Evolutionary conservation across 1,140 invertebrate species (phyloP).

Genomic region (Prorops nasuta): DNA sequence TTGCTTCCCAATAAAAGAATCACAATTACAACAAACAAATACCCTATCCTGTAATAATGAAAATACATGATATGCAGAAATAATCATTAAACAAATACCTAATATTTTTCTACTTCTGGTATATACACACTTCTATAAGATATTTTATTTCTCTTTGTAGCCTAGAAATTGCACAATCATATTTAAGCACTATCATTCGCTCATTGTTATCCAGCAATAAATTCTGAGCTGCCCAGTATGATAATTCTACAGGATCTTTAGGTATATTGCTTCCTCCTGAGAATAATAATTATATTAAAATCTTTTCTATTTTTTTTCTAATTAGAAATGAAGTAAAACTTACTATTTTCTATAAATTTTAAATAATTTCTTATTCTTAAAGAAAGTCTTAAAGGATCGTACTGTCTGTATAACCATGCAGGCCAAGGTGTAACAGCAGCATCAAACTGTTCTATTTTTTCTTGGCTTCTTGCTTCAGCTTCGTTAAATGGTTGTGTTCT

Average conservation of each 20-base stretch:
- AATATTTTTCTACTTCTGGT: slow-evolving; percentile 3
- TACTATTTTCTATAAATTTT: slow-evolving; percentile 41
- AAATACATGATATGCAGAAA: neutral
- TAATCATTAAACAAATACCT: neutral
- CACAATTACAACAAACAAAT: slow-evolving; percentile 68
- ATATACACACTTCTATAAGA: slow-evolving; percentile 59
- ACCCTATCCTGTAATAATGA: slow-evolving; percentile 49
- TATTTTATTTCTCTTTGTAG: slow-evolving; percentile 66
- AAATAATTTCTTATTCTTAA: slow-evolving; percentile 51
- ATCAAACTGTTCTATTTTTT: slow-evolving; percentile 50
- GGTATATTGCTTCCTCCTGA: slow-evolving; percentile 57
- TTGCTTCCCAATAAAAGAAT: slow-evolving; percentile 63
- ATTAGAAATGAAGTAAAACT: slow-evolving; percentile 9
- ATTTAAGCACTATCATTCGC: slow-evolving; percentile 61
- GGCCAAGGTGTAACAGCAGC: slow-evolving; percentile 60
- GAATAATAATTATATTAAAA: slow-evolving; percentile 12
- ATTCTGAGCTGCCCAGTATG: slow-evolving; percentile 78
- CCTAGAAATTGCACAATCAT: slow-evolving; percentile 67
- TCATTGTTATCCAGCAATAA: slow-evolving; percentile 65
- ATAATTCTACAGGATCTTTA: slow-evolving; percentile 66
- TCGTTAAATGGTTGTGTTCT: slow-evolving; percentile 35
- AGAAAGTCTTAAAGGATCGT: slow-evolving; percentile 62
- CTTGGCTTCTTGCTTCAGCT: slow-evolving; percentile 25
- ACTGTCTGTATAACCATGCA: slow-evolving; percentile 68
- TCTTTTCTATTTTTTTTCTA: neutral